These are phyloP conservation scores for Macaria liturata DNA, from an alignment of 2,888 invertebrate genomes.

Conservation along the genomic window DNA sequence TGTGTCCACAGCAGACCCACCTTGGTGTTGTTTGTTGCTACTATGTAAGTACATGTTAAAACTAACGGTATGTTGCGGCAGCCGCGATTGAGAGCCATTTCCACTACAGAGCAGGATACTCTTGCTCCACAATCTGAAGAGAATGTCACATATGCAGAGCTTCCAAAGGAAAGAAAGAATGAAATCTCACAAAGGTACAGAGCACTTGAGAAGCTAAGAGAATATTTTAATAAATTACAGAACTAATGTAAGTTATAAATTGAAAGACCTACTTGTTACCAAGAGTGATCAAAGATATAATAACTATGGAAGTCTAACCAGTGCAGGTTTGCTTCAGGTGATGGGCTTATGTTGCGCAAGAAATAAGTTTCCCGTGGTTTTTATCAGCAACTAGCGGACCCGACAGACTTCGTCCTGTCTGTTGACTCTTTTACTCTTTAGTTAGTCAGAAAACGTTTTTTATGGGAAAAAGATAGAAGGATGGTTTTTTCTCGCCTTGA, in stretches of 20 bases:
- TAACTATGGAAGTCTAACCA: no score
- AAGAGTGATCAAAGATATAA: no score
- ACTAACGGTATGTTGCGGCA: not conserved
- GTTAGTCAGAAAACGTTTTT: no score
- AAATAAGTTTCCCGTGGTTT: no score
- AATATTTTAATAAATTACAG: not conserved
- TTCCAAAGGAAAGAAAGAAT: constrained; percentile 94
- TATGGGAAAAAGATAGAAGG: no score
- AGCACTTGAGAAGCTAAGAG: constrained; percentile 83
- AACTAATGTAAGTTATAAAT: not conserved
- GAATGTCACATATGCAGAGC: constrained; percentile 94
- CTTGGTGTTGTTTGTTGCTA: constrained; percentile 65
- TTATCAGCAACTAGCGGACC: no score
- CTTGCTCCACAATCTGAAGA: constrained; percentile 69
- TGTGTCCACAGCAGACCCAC: constrained; percentile 59
- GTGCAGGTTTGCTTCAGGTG: no score
- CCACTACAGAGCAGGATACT: not conserved
- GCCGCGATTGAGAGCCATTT: not conserved
- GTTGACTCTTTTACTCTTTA: no score
- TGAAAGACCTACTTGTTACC: no score
- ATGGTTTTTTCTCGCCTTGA: no score
- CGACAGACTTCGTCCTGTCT: no score
- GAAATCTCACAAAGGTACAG: constrained; percentile 95
- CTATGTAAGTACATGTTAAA: constrained; percentile 39
- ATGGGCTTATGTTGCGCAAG: no score